Conservation (phyloP, 2,888 invertebrate genomes). For the Drosophila falleni region DNA sequence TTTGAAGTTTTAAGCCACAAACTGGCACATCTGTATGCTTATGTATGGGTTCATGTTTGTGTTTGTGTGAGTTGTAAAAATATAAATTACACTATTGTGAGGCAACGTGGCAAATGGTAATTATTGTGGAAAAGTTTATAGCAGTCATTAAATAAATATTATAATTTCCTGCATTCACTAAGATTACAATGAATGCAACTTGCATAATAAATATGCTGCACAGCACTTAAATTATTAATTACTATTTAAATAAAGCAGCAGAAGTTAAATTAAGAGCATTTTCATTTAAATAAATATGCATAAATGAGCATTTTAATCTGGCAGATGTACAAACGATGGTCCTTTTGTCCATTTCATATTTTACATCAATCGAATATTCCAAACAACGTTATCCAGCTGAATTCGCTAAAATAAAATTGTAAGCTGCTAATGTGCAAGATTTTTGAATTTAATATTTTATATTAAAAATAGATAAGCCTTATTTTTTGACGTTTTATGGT, state of each 20-base stretch:
- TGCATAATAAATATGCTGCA: conserved; percentile 66
- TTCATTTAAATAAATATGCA: conserved; percentile 78
- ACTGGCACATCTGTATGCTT: conserved; percentile 58
- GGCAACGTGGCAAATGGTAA: conserved; percentile 40
- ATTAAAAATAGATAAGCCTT: neutral
- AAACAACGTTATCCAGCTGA: neutral
- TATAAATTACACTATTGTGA: neutral
- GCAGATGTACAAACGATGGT: conserved; percentile 20
- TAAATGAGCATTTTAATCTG: conserved; percentile 62
- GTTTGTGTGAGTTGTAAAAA: conserved; percentile 24
- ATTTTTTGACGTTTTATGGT: neutral
- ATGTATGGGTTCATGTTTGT: conserved; percentile 9
- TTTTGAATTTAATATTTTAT: neutral
- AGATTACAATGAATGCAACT: conserved; percentile 59
- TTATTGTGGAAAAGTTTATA: conserved; percentile 58
- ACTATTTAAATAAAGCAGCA: conserved; percentile 70
- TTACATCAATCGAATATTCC: conserved; percentile 22
- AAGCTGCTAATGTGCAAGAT: neutral
- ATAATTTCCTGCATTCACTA: conserved; percentile 66
- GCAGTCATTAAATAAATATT: conserved; percentile 77
- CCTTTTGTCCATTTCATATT: conserved; percentile 35
- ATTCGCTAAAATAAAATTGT: neutral
- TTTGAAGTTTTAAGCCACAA: conserved; percentile 77
- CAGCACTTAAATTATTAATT: conserved; percentile 74
- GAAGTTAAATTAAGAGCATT: conserved; percentile 76